Base-by-base conservation (phyloP, 2,888 invertebrate species). In the Drosophila paranaensis region DNA sequence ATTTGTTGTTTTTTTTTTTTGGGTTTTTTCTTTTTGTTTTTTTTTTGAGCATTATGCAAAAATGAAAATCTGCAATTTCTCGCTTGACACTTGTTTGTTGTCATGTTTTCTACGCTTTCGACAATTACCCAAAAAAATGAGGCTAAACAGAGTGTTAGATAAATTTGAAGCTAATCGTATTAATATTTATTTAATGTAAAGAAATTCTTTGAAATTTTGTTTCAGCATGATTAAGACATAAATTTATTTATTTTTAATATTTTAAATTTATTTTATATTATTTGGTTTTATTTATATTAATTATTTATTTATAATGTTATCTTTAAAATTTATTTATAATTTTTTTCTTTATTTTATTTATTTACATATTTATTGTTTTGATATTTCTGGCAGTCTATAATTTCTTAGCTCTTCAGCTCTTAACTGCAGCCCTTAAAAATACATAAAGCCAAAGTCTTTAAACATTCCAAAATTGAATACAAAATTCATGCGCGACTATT, bases 1-100 rank as follows among this genome's bases (percentile, higher is more conserved):
- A 30, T 60, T 65, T 55, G 42, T 50, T 50, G 48, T 67, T 51
- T 53, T 55, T 48, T 67, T 53, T 71, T 33, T 30, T 51, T 39
- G 27, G 54, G 8, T 2, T 8, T 13, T 43, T 53, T 63, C 54
- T 60, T 60, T 60, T 56, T 40, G 72, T 30, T 27, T 9, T 62
- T 74, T 71, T 71, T 66, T 25, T 39, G n/a, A 66, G 63, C 65
- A 81, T 81, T 85, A 82, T 89, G 83, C 72, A 77, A 88, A 89
- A 89, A 85, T 71, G 78, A 79, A 88, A 90, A 88, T 89, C 86
- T 80, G 88, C 76, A 77, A 71, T 78, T 82, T 77, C 78, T 82
- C 60, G 78, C 61, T 27, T 74, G 83, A 90, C 90, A 88, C 75
- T 86, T 86, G 90, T 86, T 90, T 61, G 74, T 74, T 86, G 86